Conservation (phyloP, 64 coral and sea anemone genomes). For the Stylophora pistillata region DNA sequence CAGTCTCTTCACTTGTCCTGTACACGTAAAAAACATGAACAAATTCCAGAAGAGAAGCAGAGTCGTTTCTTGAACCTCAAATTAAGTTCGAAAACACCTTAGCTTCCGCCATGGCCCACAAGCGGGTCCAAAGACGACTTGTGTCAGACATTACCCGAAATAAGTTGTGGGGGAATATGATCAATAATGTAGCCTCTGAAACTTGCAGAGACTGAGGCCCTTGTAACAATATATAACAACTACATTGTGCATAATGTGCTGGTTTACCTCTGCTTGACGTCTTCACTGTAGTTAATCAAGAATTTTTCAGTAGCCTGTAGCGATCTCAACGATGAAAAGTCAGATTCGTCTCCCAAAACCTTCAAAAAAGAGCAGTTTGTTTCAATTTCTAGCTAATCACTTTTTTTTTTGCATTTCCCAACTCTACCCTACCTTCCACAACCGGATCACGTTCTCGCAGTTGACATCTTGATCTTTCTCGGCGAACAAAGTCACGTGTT, state of each 20-base stretch:
- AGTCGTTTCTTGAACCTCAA: too few relatives aligned
- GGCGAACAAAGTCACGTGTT: constrained; percentile 8
- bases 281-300: constrained; percentile 33
- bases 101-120: too few relatives aligned
- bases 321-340: constrained; percentile 14
- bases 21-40: background rate
- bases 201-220: too few relatives aligned
- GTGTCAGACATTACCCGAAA: too few relatives aligned
- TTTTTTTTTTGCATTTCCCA: too few relatives aligned
- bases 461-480: background rate
- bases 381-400: too few relatives aligned
- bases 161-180: too few relatives aligned
- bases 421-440: constrained; percentile 6
- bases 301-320: constrained; percentile 36
- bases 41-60: background rate
- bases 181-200: too few relatives aligned
- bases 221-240: background rate
- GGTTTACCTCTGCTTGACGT: constrained; percentile 6
- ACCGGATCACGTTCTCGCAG: background rate
- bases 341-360: constrained; percentile 37
- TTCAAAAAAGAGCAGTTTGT: background rate
- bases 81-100: too few relatives aligned
- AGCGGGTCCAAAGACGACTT: too few relatives aligned
- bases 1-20: background rate
- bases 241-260: background rate